phyloP scores from a whole-genome alignment of 2,888 invertebrate genomes.

The Apamea sordens region DNA sequence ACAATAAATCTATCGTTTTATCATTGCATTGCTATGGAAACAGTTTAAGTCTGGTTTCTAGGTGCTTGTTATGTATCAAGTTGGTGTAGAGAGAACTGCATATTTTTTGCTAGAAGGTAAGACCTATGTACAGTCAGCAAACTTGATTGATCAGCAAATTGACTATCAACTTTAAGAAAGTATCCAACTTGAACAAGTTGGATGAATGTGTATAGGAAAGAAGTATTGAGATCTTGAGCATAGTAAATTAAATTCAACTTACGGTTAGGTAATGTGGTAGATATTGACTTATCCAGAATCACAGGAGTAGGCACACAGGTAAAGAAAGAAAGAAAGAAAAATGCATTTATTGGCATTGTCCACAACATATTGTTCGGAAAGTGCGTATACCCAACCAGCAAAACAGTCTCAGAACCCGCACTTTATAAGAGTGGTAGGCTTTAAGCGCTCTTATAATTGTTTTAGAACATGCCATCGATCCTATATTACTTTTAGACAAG shows the following conservation, averaged over 20 bases:
- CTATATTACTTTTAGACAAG: too few species aligned
- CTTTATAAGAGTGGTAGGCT: too few species aligned
- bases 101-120: neutral
- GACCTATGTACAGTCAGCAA: neutral
- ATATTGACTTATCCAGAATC: neutral
- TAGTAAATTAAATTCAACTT: neutral
- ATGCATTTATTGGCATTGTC: too few species aligned
- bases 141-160: neutral
- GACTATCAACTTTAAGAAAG: neutral
- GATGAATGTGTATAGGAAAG: neutral
- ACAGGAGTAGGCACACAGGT: neutral
- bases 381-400: too few species aligned
- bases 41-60: neutral
- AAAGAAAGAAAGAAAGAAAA: too few species aligned
- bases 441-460: too few species aligned
- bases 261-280: neutral
- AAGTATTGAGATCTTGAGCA: neutral
- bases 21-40: slow-evolving; percentile 29
- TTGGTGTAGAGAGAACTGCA: neutral
- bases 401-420: too few species aligned
- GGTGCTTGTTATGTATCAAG: neutral
- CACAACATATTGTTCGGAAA: neutral
- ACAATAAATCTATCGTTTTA: slow-evolving; percentile 45
- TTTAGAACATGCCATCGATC: too few species aligned
- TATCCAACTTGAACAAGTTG: neutral